Percentiles rank a stretch among this genome's conserved stretches.
Evolutionary conservation across 2,888 invertebrate genomes (phyloP).

Genomic region (Syrista parreyssii): DNA sequence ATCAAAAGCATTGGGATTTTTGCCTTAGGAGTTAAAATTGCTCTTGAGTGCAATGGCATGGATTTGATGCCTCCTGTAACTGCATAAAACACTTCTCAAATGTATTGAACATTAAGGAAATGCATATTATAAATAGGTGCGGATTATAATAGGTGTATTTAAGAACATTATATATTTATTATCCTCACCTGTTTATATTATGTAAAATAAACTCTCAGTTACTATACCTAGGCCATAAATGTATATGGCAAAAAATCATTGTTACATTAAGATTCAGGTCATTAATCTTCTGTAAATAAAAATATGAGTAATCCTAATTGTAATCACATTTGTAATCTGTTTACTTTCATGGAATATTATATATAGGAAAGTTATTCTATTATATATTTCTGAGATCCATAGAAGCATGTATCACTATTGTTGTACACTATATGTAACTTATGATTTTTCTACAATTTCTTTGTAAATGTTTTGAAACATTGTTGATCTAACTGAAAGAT

Average conservation of each 20-base stretch:
- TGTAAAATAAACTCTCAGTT: neutral
- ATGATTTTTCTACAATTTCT: neutral
- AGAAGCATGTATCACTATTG: neutral
- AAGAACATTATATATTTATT: neutral
- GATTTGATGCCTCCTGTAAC: conserved; percentile 76
- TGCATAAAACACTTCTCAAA: conserved; percentile 18
- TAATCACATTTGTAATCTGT: neutral
- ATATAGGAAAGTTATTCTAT: neutral
- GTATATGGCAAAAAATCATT: neutral
- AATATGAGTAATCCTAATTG: neutral
- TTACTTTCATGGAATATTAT: neutral
- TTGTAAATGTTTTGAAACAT: neutral
- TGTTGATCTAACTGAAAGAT: neutral
- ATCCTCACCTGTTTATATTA: neutral
- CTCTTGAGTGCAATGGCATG: conserved; percentile 81
- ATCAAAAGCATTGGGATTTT: conserved; percentile 86
- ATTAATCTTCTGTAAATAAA: neutral
- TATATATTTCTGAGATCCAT: neutral
- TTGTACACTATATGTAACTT: neutral
- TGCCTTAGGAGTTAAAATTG: conserved; percentile 80
- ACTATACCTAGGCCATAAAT: neutral
- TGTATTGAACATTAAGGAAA: neutral
- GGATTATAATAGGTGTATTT: neutral
- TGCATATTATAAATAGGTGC: neutral
- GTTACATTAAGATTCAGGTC: neutral